Evolutionary conservation across 2,888 invertebrate genomes (phyloP).

Genomic region (Homarus gammarus): DNA sequence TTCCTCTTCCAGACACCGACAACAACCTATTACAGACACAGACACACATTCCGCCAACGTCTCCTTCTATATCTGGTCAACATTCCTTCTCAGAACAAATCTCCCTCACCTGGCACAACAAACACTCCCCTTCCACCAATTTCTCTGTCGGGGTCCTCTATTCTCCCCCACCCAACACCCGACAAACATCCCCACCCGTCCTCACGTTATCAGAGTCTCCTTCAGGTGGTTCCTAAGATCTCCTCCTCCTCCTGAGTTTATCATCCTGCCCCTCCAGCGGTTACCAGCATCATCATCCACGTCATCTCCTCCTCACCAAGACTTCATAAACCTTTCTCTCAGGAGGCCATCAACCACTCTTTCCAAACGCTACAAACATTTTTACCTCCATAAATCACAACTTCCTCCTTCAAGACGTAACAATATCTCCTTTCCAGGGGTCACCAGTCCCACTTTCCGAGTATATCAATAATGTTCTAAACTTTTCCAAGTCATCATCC

Average conservation of each 20-base stretch:
- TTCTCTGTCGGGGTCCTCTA: background rate
- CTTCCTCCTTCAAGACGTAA: background rate
- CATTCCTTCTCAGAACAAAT: background rate
- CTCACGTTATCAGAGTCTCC: too few species aligned
- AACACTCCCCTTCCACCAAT: too few species aligned
- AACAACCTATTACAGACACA: background rate
- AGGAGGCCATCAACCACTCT: background rate
- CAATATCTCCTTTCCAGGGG: background rate
- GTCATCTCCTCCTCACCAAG: background rate
- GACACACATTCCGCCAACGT: background rate
- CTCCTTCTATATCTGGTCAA: too few species aligned
- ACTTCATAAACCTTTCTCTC: background rate
- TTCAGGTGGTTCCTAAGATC: too few species aligned
- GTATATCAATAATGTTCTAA: too few species aligned
- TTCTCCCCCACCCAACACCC: background rate
- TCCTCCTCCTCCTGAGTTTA: too few species aligned
- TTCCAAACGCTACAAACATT: background rate
- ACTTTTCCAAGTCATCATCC: background rate
- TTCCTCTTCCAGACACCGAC: background rate
- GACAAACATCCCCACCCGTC: too few species aligned
- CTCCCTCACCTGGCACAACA: background rate
- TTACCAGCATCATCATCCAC: background rate
- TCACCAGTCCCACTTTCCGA: background rate
- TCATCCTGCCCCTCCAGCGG: background rate
- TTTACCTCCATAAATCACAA: background rate